Base-by-base conservation (phyloP, 30 jellyfish, hydroid and myxozoan species). In the Turritopsis rubra region DNA sequence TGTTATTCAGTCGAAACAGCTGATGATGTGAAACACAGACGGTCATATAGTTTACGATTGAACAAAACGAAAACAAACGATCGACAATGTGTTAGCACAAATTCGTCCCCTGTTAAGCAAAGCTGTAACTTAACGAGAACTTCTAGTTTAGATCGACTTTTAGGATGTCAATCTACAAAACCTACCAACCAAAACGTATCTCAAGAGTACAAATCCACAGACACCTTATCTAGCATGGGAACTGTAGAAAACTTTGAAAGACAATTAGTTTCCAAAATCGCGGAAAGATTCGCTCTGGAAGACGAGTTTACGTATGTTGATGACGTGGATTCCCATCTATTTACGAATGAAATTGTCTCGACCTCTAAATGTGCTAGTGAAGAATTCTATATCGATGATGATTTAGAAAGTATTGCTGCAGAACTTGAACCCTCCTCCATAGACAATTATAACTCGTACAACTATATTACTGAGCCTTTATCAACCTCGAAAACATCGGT, bases 221-320 rank as follows among this genome's bases (percentile, higher is more conserved):
- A 85, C 17, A 75, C 97, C 0, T 65, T 85, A 0, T 90, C 97
- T 9, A 90, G 96, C 66, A 92, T 80, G 75, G 96, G 72, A 27
- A 87, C 96, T 54, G 95, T 92, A 13, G 93, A 85, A 29, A 89
- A 85, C 75, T 92, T 92, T 71, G 98, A 92, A 73, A 82, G 95
- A 27, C 91, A 87, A 24, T 78, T 92, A 28, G 98, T 92, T 7
- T 85, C 98, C 72, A 84, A 92, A 79, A 88, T 92, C 66, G 96
- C 95, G 28, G 98, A 92, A 74, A 85, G 98, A 53, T 80, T 92
- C 27, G 98, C 96, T 27, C 94, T 92, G 66, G 96, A 92, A 79
- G 85, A 80, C 19, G 98, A 92, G 52, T 84, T 92, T 25, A 72
- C 31, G 28, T 68, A 68, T 27, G 77, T 68, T 7, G 77, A 68